A percentile compares a stretch with the other conserved stretches of the same genome.
phyloP scores from a whole-genome alignment of 2,113 vertebrate genomes.

The Heterochromis multidens region DNA sequence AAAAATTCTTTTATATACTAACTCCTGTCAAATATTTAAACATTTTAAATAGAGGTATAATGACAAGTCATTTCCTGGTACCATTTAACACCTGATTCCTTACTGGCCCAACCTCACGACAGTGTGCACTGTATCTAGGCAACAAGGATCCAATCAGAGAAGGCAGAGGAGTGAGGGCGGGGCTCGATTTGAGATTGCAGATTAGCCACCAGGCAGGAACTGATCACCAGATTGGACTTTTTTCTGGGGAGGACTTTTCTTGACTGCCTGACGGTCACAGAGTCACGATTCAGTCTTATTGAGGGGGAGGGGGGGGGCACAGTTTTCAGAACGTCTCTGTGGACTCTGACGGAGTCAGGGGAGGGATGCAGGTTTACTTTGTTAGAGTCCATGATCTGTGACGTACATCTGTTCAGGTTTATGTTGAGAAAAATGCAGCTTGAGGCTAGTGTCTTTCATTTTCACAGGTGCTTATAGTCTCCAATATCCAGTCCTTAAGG shows the following conservation, averaged over 20 bases:
- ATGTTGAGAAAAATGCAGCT: not conserved
- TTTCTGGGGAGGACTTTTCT: constrained; percentile 66
- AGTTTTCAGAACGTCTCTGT: not conserved
- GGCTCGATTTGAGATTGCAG: constrained; percentile 85
- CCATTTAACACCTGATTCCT: constrained; percentile 94
- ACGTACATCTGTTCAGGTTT: not conserved
- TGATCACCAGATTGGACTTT: constrained; percentile 69
- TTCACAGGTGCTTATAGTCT: not conserved
- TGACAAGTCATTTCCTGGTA: constrained; percentile 87
- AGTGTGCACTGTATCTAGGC: constrained; percentile 93
- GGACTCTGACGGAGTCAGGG: not conserved
- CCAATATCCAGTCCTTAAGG: not conserved
- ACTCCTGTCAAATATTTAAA: constrained; percentile 49
- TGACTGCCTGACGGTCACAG: constrained; percentile 54
- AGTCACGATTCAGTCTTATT: constrained; percentile 56
- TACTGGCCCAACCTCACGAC: constrained; percentile 90
- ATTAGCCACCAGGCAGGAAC: constrained; percentile 80
- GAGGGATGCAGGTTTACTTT: not conserved
- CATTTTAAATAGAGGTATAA: constrained; percentile 67
- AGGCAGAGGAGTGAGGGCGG: constrained; percentile 83
- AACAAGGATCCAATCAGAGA: constrained; percentile 93
- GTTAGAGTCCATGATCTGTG: constrained; percentile 15
- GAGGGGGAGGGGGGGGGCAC: not conserved
- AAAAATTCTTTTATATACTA: constrained; percentile 9
- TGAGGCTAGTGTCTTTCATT: not conserved